These are phyloP conservation scores for Eulemur coronatus DNA, from an alignment of 2,797 vertebrate species.

Conservation along the genomic window DNA sequence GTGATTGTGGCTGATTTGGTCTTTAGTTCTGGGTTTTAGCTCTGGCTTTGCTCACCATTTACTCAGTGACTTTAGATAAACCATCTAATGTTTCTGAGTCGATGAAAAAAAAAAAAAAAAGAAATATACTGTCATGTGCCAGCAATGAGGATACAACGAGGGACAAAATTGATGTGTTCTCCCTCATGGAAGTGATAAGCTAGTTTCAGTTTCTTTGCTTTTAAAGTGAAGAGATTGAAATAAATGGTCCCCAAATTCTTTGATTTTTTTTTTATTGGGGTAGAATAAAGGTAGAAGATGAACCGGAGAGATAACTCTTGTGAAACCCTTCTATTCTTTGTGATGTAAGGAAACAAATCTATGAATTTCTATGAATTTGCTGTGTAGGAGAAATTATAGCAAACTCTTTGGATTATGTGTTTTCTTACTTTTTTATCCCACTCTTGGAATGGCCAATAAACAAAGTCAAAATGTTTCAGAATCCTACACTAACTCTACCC, in stretches of 20 bases:
- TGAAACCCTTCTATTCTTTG: neutral
- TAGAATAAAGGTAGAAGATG: neutral
- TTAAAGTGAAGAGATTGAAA: slow-evolving; percentile 12
- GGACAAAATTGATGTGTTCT: neutral
- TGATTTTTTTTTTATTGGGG: neutral
- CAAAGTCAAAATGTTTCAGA: slow-evolving; percentile 32
- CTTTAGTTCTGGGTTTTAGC: neutral
- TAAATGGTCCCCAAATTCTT: neutral
- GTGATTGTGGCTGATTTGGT: neutral
- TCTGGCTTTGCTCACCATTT: neutral
- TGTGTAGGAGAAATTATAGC: neutral
- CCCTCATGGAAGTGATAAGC: neutral
- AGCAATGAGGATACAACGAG: neutral
- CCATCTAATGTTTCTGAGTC: neutral
- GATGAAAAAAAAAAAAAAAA: neutral
- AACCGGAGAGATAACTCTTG: neutral
- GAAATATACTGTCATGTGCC: neutral
- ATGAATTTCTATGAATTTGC: neutral
- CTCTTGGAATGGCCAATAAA: neutral
- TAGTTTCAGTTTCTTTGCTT: neutral
- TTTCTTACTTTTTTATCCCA: neutral
- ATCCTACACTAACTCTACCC: neutral
- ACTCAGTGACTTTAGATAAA: neutral
- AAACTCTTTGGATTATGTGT: neutral
- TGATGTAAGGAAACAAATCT: neutral